Percentiles rank a stretch among this genome's conserved stretches.
These are phyloP conservation scores for Pseudoips prasinana DNA, from an alignment of 2,888 invertebrate species.

Conservation along the genomic window DNA sequence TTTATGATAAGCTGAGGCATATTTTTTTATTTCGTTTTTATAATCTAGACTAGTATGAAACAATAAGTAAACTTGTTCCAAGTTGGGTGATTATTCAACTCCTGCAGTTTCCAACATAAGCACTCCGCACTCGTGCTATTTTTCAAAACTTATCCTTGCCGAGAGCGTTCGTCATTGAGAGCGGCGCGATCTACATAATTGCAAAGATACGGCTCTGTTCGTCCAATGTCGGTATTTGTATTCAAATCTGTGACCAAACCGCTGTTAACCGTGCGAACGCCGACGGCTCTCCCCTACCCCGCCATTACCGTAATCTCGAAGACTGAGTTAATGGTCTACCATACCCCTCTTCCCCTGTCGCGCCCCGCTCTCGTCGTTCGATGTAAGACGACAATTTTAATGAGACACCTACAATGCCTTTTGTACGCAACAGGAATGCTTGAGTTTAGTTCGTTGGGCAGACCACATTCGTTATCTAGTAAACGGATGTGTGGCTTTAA, in stretches of 20 bases:
- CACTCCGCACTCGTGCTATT: conserved; percentile 11
- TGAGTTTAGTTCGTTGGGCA: conserved; percentile 13
- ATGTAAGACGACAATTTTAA: conserved; percentile 31
- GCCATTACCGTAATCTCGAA: conserved; percentile 33
- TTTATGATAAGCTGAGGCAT: too few species aligned
- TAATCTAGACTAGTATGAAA: too few species aligned
- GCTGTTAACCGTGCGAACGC: conserved; percentile 29
- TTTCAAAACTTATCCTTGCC: conserved; percentile 26
- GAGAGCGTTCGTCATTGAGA: conserved; percentile 22
- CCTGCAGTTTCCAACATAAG: too few species aligned
- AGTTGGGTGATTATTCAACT: too few species aligned
- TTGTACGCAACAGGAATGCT: conserved; percentile 15
- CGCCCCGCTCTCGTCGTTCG: conserved; percentile 13
- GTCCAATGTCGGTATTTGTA: conserved; percentile 35
- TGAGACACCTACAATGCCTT: conserved; percentile 25
- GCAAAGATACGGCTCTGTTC: conserved; percentile 31
- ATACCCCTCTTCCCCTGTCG: background rate
- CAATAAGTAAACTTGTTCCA: too few species aligned
- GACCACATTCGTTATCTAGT: conserved; percentile 9
- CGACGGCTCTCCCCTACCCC: conserved; percentile 16
- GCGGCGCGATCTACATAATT: conserved; percentile 36
- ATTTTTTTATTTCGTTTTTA: too few species aligned
- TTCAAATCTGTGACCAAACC: conserved; percentile 39
- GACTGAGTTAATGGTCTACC: conserved; percentile 29
- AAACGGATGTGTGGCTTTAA: conserved; percentile 4